Percentiles rank a stretch among this genome's conserved stretches.
Evolutionary conservation across 2,888 invertebrate genomes (phyloP).

Genomic region (Drosophila buzzatii): DNA sequence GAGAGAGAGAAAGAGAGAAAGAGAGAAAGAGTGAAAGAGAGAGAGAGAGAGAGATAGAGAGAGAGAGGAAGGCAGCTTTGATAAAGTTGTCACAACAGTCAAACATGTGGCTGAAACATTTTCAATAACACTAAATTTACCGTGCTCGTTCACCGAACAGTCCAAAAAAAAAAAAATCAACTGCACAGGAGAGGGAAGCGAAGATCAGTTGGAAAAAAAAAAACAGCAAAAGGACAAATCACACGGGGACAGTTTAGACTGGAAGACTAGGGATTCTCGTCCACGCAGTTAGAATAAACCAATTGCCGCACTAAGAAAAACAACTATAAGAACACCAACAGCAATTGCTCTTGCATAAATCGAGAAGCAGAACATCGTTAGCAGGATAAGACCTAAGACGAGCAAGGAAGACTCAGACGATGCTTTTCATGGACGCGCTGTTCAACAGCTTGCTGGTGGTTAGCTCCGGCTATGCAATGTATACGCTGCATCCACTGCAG

Average conservation of each 20-base stretch:
- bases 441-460: slow-evolving; percentile 73
- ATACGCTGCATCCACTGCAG: slow-evolving; percentile 58
- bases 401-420: slow-evolving; percentile 8
- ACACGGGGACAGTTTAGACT: background rate
- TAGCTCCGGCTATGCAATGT: slow-evolving; percentile 75
- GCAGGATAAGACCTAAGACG: background rate
- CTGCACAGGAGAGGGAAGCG: background rate
- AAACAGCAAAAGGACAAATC: background rate
- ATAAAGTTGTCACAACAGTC: slow-evolving; percentile 39
- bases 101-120: slow-evolving; percentile 40
- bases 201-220: background rate
- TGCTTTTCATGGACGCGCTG: slow-evolving; percentile 66
- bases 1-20: no score
- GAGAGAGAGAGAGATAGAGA: background rate
- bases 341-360: background rate
- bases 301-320: background rate
- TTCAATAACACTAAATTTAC: slow-evolving; percentile 52
- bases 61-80: slow-evolving; percentile 6
- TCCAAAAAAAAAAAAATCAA: slow-evolving; percentile 12
- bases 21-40: background rate
- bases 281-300: slow-evolving; percentile 4
- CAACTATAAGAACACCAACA: background rate
- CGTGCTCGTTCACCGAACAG: slow-evolving; percentile 36
- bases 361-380: background rate
- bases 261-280: background rate